Base-by-base conservation (phyloP, 2,888 invertebrate genomes). In the Marasmarcha lunaedactyla region DNA sequence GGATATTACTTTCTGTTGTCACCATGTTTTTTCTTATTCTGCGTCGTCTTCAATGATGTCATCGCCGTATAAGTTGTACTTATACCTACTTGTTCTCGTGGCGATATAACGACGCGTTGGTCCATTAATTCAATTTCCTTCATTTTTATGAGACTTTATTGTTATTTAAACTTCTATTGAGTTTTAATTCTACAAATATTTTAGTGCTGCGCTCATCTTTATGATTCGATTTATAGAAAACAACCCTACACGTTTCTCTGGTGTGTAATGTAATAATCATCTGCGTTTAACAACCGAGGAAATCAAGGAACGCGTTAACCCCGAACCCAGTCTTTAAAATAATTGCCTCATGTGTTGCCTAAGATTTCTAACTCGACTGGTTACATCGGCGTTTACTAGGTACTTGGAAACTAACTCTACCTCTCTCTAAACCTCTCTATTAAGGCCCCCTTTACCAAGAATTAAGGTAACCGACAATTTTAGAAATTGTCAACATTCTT, bases 21-120 rank as follows among this genome's bases (percentile, higher is more conserved):
- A 45, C 37, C 39, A 59, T 65, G 71, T 70, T 66, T 63, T 54
- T 57, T 54, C 51, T 60, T 55, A 59, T 61, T 59, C 59, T 55
- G 55, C 52, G 38, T 26, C 37, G 37, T 35, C 53, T 55, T 51
- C 57, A 65, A 63, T 77, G 74, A 78, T 76, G 70, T 79, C 77
- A 77, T 71, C 57, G 49, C 45, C 53, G 56, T 62, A 59, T 20
- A 37, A 30, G 30, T 30, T 30, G 30, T 11, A 9, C 30, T 20
- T 30, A n/a, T 30, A 30, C 30, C 30, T 30, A 30, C 30, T 30
- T 10, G 30, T 11, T 9, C 30, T 30, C 20, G 30, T 30, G 30
- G n/a, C 30, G 30, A 11, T n/a, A 30, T 7, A 30, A 30, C 30
- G 9, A n/a, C 30, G 50, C 49, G 50, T 52, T 57, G 54, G 48